These are phyloP conservation scores for Opisthocomus hoazin DNA, from an alignment of 2,113 vertebrate species.

Conservation along the genomic window DNA sequence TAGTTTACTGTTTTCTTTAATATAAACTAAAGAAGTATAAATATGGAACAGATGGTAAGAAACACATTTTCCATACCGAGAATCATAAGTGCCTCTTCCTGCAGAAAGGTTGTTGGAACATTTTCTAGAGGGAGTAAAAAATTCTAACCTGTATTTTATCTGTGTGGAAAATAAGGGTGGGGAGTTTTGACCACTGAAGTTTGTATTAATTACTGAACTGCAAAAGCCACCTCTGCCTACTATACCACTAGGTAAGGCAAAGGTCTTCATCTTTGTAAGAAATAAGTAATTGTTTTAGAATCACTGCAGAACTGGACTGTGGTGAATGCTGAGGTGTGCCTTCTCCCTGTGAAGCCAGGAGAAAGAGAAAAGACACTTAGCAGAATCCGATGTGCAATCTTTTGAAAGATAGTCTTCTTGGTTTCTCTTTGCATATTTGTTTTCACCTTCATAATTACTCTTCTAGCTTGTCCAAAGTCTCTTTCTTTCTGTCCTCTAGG, in stretches of 20 bases:
- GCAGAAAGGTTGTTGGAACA: neutral
- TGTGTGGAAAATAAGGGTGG: neutral
- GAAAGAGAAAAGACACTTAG: neutral
- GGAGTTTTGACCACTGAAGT: neutral
- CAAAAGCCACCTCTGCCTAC: neutral
- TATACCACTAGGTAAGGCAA: neutral
- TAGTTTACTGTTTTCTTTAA: slow-evolving; percentile 60
- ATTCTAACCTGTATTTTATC: neutral
- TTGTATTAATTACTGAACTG: neutral
- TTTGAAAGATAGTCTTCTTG: neutral
- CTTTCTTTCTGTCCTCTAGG: neutral
- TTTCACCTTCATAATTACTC: neutral
- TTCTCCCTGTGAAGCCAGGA: neutral
- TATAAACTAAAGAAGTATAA: slow-evolving; percentile 56
- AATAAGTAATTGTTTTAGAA: neutral
- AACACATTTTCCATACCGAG: slow-evolving; percentile 31
- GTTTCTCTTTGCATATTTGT: neutral
- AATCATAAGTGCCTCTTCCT: neutral
- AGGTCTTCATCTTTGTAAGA: neutral
- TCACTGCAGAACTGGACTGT: neutral
- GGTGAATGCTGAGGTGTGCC: neutral
- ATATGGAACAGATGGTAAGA: slow-evolving; percentile 66
- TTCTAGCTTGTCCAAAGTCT: neutral
- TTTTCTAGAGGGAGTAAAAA: neutral
- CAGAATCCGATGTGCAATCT: neutral